Base-by-base conservation (phyloP, 1,140 invertebrate genomes). In the Coptotermes formosanus region DNA sequence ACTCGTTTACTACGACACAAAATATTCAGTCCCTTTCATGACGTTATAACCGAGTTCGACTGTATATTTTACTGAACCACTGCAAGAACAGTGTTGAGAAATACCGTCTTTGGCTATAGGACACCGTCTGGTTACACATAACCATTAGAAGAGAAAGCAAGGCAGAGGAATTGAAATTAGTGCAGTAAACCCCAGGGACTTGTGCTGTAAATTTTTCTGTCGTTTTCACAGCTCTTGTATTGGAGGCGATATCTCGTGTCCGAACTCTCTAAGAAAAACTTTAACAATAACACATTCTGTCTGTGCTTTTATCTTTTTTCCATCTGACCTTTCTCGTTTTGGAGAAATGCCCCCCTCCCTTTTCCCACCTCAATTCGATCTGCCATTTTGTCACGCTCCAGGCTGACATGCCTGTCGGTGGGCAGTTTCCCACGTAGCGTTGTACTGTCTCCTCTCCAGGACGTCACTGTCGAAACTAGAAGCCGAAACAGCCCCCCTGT, bases 351-450 rank as follows among this genome's bases (percentile, higher is more conserved):
- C 59, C 59, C 59, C 55, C 14, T 59, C 55, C 55, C 55, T 4
- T 4, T 38, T 38, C 38, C 38, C 38, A 38, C 38, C 48, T 25
- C 48, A n/a, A 64, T 64, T 64, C 59, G 59, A 23, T 64, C 7
- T 64, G 59, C 59, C 59, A 64, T 75, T 75, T 75, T 75, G 64
- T 75, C 64, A 75, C 64, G 64, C 64, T 30, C n/a, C 64, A 14
- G 6, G 8, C 25, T 75, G 64, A 75, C 64, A 75, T 75, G 64
- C 25, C 64, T n/a, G 64, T 30, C 25, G 25, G 7, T 30, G 25
- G 64, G 64, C n/a, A n/a, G 8, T 75, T 75, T 75, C 64, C 64
- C 64, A 75, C 64, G 64, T 30, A 55, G n/a, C 25, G n/a, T 8
- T 30, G 25, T 30, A 75, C 25, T 12, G 25, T 75, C 8, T n/a